Conservation (phyloP, 2,888 invertebrate genomes). For the Leptogaster cylindrica region DNA sequence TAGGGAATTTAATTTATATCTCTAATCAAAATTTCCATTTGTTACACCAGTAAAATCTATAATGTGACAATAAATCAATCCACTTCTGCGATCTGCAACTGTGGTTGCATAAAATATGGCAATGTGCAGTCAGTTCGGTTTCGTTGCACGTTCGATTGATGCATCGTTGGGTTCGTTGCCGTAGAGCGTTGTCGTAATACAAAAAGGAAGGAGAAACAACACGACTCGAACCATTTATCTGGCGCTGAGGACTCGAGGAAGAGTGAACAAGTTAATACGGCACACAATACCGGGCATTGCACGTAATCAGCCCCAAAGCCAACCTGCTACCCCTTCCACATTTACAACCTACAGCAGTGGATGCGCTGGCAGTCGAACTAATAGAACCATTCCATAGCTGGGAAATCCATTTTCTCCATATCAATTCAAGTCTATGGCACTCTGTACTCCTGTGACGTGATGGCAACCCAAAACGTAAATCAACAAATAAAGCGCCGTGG, state of each 20-base stretch:
- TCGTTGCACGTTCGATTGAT: conserved; percentile 24
- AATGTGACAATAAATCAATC: neutral
- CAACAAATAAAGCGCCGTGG: conserved; percentile 36
- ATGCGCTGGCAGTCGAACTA: conserved; percentile 4
- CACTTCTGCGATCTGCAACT: neutral
- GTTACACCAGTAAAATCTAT: neutral
- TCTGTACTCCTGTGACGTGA: conserved; percentile 28
- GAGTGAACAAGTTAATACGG: conserved; percentile 36
- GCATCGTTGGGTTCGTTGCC: conserved; percentile 16
- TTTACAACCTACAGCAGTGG: too few relatives aligned
- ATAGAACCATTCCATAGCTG: conserved; percentile 30
- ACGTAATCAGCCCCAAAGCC: neutral
- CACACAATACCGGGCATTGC: conserved; percentile 25
- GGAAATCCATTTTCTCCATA: conserved; percentile 26
- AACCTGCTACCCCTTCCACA: neutral
- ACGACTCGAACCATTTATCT: conserved; percentile 30
- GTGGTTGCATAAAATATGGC: conserved; percentile 5
- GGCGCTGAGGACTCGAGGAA: conserved; percentile 32
- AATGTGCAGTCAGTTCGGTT: conserved; percentile 17
- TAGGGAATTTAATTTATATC: neutral
- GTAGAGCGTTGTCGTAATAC: conserved; percentile 17
- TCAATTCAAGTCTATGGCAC: conserved; percentile 26
- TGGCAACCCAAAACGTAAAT: conserved; percentile 37
- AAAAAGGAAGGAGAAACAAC: conserved; percentile 32
- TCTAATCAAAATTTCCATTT: conserved; percentile 21